Evolutionary conservation across 1,140 invertebrate genomes (phyloP), one percentile per base, ranked within the genome.

Genomic region (Microplitis mediator): DNA sequence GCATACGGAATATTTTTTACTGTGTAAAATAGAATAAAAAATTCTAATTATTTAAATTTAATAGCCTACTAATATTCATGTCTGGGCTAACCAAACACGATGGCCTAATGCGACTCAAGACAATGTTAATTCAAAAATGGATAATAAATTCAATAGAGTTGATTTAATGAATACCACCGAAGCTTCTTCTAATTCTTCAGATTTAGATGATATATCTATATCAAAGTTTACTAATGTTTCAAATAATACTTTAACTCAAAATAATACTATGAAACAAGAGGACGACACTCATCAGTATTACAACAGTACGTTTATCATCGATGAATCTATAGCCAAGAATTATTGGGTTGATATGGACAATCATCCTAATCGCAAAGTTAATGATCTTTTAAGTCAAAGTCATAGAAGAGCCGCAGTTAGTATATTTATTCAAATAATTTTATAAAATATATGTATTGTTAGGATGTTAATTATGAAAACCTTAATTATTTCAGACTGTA

Each of bases 361-460:
- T 52, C 84, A 87, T 51, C 86, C 85, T 2, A 80, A 91, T 73
- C 82, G 91, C 0, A 89, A 89, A 51, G 83, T 90, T 0, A 95
- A 96, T 83, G 82, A 88, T 8, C 87, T 96, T 72, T 87, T 98
- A 11, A 97, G 95, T 58, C 89, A 93, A 72, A 94, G 95, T n/a
- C 94, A 98, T 83, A 89, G 95, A 45, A 90, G 94, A 73, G 96
- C 95, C 62, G 94, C 93, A 66, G 95, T 96, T 89, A 90, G 92
- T 91, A 62, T 62, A 35, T 31, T 64, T 50, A 52, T 52, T 50
- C 11, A 13, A 45, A 60, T 23, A 34, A 36, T 16, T 36, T 60
- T 31, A 31, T 61, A 32, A 14, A 31, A 61, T 61, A 61, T 61
- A n/a, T 5, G 14, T 16, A 9, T 61, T 61, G 3, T 54, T 54